Conservation (phyloP, 2,113 vertebrate species). For the Pimephales promelas region DNA sequence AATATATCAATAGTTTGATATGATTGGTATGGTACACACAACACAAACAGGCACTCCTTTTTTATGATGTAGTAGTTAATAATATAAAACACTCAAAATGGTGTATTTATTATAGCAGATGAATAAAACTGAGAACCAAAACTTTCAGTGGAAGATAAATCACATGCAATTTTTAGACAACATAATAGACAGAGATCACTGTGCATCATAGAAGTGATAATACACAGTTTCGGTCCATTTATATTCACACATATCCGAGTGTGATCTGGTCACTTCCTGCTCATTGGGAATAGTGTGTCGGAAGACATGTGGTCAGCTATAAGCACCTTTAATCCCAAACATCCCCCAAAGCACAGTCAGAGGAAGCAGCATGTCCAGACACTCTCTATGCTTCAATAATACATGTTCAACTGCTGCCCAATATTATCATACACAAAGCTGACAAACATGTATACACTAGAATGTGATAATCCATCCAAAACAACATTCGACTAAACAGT, state of each 20-base stretch:
- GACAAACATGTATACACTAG: background rate
- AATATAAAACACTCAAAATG: background rate
- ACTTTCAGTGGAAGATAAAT: background rate
- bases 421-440: background rate
- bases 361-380: conserved; percentile 18
- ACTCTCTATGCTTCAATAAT: background rate
- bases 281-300: conserved; percentile 18
- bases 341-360: conserved; percentile 10
- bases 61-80: background rate
- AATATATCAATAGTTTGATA: background rate
- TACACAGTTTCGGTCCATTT: background rate
- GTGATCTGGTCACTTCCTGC: background rate
- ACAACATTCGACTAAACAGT: background rate
- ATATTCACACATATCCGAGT: background rate
- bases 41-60: background rate
- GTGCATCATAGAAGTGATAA: background rate
- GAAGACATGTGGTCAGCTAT: conserved; percentile 33
- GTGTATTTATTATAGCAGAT: background rate
- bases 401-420: background rate
- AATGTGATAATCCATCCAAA: background rate
- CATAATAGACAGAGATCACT: background rate
- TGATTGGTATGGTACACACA: too few relatives aligned
- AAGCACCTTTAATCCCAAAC: conserved; percentile 32
- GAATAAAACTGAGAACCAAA: background rate
- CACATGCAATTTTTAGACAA: background rate